Evolutionary conservation across 2,888 invertebrate genomes (phyloP).

Genomic region (Eucriotettix oculatus): DNA sequence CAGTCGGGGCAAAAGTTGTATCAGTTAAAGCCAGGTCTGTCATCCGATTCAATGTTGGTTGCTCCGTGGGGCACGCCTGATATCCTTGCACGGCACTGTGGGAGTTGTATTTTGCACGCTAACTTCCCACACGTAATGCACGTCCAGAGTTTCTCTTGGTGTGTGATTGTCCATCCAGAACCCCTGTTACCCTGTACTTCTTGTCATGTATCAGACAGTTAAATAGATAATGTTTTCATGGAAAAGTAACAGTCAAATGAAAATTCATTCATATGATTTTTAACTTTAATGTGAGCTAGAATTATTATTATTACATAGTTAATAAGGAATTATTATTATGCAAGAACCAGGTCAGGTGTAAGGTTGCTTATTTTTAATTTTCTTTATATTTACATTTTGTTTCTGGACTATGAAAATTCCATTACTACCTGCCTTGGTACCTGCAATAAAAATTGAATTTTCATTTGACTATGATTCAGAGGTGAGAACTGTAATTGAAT

Average conservation of each 20-base stretch:
- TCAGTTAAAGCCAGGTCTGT: conserved; percentile 98
- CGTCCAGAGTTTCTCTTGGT: conserved; percentile 16
- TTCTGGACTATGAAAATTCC: neutral
- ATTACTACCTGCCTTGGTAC: neutral
- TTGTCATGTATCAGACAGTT: conserved; percentile 5
- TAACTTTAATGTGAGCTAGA: neutral
- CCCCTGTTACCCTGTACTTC: conserved; percentile 8
- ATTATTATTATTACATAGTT: too few relatives aligned
- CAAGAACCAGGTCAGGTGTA: neutral
- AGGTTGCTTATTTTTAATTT: neutral
- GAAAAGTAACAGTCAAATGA: conserved; percentile 3
- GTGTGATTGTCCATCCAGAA: conserved; percentile 18
- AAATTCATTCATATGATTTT: neutral
- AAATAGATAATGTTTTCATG: conserved; percentile 1
- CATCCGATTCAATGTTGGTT: conserved; percentile 17
- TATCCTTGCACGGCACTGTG: conserved; percentile 14
- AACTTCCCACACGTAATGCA: conserved; percentile 13
- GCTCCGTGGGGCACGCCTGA: conserved; percentile 12
- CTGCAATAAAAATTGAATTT: neutral
- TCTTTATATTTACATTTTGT: neutral
- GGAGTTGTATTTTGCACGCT: conserved; percentile 14
- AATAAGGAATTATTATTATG: neutral
- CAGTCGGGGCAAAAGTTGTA: conserved; percentile 94
- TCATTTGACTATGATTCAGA: neutral
- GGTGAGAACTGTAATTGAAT: neutral